phyloP scores from a whole-genome alignment of 2,888 invertebrate species.

The Acronicta aceris region DNA sequence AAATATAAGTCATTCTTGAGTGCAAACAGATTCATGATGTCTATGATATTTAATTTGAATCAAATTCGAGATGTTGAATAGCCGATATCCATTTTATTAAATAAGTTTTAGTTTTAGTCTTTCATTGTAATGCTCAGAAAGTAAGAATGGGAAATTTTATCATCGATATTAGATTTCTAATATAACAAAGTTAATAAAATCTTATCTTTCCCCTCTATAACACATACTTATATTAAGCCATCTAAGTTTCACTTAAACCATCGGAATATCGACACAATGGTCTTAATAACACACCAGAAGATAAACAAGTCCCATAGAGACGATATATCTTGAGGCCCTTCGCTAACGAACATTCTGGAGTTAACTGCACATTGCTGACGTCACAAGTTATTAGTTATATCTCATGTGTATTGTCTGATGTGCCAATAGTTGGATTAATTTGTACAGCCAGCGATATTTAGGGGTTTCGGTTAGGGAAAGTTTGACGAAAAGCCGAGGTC shows the following conservation, averaged over 20 bases:
- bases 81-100: too few relatives aligned
- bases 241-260: conserved; percentile 63
- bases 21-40: too few relatives aligned
- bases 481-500: conserved; percentile 46
- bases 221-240: conserved; percentile 51
- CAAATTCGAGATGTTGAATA: too few relatives aligned
- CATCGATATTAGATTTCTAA: not conserved
- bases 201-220: conserved; percentile 21
- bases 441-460: conserved; percentile 56
- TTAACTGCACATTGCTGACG: conserved; percentile 69
- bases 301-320: conserved; percentile 80
- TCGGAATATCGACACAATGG: conserved; percentile 69
- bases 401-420: conserved; percentile 72
- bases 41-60: too few relatives aligned
- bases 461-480: conserved; percentile 48
- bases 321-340: conserved; percentile 75
- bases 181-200: not conserved
- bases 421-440: conserved; percentile 71
- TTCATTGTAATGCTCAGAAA: too few relatives aligned
- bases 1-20: too few relatives aligned
- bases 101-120: too few relatives aligned
- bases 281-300: conserved; percentile 72
- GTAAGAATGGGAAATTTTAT: not conserved
- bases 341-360: conserved; percentile 63
- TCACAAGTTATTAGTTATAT: conserved; percentile 72